These are phyloP conservation scores for Enteromius argenteus DNA, from an alignment of 2,797 vertebrate genomes.

Conservation along the genomic window DNA sequence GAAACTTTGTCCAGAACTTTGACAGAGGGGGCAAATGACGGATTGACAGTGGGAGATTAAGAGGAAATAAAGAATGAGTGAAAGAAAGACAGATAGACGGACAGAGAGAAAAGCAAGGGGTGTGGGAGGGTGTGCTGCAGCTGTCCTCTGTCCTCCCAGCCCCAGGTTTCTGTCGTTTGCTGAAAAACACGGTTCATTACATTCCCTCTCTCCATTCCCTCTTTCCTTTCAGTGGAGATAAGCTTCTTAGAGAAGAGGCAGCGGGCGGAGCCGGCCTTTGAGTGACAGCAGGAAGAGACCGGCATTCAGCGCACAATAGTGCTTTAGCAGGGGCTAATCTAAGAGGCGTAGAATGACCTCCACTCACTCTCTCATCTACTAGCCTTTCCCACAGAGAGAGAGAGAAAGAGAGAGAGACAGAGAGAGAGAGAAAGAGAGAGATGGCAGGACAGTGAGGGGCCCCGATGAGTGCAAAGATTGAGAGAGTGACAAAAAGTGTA, in stretches of 20 bases:
- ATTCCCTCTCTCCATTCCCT: conserved; percentile 98
- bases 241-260: conserved; percentile 99
- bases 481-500: conserved; percentile 73
- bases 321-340: conserved; percentile 99
- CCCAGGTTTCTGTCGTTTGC: conserved; percentile 98
- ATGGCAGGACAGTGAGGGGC: conserved; percentile 53
- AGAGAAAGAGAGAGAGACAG: conserved; percentile 65
- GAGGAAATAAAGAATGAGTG: conserved; percentile 58
- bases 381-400: conserved; percentile 97
- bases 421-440: conserved; percentile 82
- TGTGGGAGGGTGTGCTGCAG: conserved; percentile 86
- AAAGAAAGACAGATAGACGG: conserved; percentile 54
- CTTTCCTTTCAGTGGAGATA: conserved; percentile 96
- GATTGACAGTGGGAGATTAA: conserved; percentile 53
- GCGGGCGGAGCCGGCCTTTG: conserved; percentile 97
- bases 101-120: conserved; percentile 53
- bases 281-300: conserved; percentile 99
- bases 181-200: conserved; percentile 99
- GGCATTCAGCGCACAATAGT: conserved; percentile 99
- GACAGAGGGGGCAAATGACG: conserved; percentile 63
- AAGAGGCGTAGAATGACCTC: conserved; percentile 99
- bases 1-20: conserved; percentile 41
- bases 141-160: conserved; percentile 94
- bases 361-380: conserved; percentile 98
- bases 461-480: conserved; percentile 53